A percentile compares a stretch with the other conserved stretches of the same genome.
phyloP scores from a whole-genome alignment of 2,888 invertebrate genomes.

The Apantesis nais region DNA sequence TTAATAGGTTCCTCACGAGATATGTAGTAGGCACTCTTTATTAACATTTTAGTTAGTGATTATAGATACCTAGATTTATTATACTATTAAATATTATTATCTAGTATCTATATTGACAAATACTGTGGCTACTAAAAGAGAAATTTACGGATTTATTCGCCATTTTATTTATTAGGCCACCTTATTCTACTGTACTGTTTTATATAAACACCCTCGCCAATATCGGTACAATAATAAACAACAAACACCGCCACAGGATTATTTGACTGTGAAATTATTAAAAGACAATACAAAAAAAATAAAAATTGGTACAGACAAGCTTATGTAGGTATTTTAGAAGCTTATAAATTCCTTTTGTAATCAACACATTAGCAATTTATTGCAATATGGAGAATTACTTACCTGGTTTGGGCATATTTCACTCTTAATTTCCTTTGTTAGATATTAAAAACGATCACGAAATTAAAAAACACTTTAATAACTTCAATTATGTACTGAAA shows the following conservation, averaged over 20 bases:
- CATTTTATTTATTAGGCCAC: background rate
- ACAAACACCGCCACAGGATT: background rate
- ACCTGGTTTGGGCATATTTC: slow-evolving; percentile 38
- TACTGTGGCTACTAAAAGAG: background rate
- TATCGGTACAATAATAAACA: background rate
- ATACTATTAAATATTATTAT: background rate
- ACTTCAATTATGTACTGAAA: background rate
- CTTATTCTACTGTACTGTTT: background rate
- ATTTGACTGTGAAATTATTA: background rate
- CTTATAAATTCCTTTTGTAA: background rate
- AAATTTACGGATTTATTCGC: background rate
- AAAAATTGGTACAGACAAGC: background rate
- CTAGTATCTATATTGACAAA: background rate
- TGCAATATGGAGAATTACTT: slow-evolving; percentile 18
- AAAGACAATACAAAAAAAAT: background rate
- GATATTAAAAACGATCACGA: background rate
- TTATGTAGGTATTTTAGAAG: background rate
- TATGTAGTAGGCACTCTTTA: too few species aligned
- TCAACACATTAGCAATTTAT: background rate
- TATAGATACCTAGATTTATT: background rate
- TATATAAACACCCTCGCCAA: background rate
- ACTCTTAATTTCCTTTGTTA: background rate
- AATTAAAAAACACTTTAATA: background rate
- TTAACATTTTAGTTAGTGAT: too few species aligned
- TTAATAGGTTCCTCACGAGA: too few species aligned